Conservation (phyloP, 1,140 invertebrate species). For the Schlechtendalia chinensis region DNA sequence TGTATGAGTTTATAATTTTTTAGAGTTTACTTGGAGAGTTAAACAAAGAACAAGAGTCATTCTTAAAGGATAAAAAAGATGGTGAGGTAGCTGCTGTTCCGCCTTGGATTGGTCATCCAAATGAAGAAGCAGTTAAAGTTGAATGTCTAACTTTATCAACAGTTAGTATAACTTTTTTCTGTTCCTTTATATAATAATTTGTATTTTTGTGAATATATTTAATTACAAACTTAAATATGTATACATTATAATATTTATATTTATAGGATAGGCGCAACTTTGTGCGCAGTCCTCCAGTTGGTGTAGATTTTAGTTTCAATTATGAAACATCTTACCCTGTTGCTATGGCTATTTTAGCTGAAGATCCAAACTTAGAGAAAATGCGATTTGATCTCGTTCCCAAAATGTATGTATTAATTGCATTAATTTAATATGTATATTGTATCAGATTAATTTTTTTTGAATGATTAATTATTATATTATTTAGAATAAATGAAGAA, state of each 20-base stretch:
- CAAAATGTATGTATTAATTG: slow-evolving; percentile 60
- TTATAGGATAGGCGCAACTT: slow-evolving; percentile 92
- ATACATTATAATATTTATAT: background rate
- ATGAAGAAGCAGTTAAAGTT: slow-evolving; percentile 75
- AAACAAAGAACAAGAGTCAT: slow-evolving; percentile 93
- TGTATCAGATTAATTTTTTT: background rate
- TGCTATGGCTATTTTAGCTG: slow-evolving; percentile 87
- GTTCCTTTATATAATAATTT: too few species aligned
- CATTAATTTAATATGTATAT: background rate
- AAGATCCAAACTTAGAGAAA: slow-evolving; percentile 92
- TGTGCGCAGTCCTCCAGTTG: slow-evolving; percentile 89
- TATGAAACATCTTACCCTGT: slow-evolving; percentile 87
- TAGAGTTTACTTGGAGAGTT: slow-evolving; percentile 79
- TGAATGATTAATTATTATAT: slow-evolving; percentile 2
- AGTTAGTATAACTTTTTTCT: slow-evolving; percentile 42
- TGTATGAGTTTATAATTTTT: slow-evolving; percentile 28
- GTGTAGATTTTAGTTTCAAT: slow-evolving; percentile 94
- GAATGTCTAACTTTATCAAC: slow-evolving; percentile 89
- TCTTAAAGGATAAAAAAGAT: slow-evolving; percentile 80
- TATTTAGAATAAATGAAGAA: slow-evolving; percentile 88
- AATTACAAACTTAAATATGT: too few species aligned
- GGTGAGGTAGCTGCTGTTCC: slow-evolving; percentile 71
- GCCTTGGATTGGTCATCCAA: slow-evolving; percentile 76
- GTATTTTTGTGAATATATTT: too few species aligned
- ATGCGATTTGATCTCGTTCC: slow-evolving; percentile 99